Evolutionary conservation across 2,113 vertebrate genomes (phyloP), one percentile per base, ranked within the genome.

Genomic region (Cervus canadensis): DNA sequence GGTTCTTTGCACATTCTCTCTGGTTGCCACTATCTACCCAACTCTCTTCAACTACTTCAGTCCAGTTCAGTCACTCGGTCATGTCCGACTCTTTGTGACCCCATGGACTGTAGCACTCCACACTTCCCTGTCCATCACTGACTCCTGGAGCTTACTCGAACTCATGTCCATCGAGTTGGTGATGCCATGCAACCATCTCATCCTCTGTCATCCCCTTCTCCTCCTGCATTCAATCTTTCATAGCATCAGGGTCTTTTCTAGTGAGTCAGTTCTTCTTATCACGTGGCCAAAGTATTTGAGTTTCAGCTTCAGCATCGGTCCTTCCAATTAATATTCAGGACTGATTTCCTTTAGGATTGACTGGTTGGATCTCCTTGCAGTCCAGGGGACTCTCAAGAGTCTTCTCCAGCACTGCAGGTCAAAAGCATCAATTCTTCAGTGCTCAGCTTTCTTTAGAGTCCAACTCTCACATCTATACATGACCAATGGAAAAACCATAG

Each of bases 241-340:
- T 36, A 71, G n/a, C 10, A 13, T 40, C n/a, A 11, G n/a, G n/a
- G 64, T 71, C n/a, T 71, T 71, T 71, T 71, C 17, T 36, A 36
- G 9, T 71, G 64, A 36, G 64, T 71, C 64, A 71, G n/a, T 36
- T 71, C 17, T 36, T 71, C n/a, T 23, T n/a, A 71, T 40, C 10
- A 71, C 10, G 67, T 71, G n/a, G 67, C 5, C n/a, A 71, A 71
- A 40, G 10, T 71, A 40, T 40, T 71, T 12, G 21, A 71, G 19
- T 40, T 71, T 40, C n/a, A 40, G 67, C 67, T 40, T 40, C 10
- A 71, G 10, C 21, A 71, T 40, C n/a, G 0, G 19, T 23, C 67
- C n/a, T 40, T 71, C 67, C 0, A 0, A 40, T 6, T 10, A 71
- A 40, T 21, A 40, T 13, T 40, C 67, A 40, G n/a, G n/a, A 12